phyloP scores from a whole-genome alignment of 2,113 vertebrate genomes.

The Strix aluco region DNA sequence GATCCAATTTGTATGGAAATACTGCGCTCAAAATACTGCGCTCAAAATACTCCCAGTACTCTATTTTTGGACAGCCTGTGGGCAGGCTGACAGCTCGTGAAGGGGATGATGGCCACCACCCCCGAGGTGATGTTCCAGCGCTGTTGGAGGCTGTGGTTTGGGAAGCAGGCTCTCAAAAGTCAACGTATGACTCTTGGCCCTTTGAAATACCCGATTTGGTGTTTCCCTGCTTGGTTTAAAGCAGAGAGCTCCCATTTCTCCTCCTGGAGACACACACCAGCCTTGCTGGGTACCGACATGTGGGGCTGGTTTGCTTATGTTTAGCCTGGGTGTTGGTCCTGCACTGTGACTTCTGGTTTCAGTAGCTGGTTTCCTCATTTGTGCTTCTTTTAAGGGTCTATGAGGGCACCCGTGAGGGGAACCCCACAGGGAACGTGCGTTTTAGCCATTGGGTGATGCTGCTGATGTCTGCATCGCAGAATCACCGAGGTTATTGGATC shows the following conservation, averaged over 20 bases:
- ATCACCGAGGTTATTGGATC: background rate
- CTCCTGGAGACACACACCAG: background rate
- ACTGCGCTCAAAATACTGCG: background rate
- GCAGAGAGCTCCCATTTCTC: background rate
- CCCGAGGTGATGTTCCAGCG: rapidly evolving
- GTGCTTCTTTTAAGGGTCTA: background rate
- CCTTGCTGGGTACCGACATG: background rate
- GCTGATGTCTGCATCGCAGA: no score
- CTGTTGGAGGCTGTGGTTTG: background rate
- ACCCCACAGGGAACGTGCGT: rapidly evolving
- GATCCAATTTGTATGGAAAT: background rate
- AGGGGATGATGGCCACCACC: background rate
- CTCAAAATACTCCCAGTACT: background rate
- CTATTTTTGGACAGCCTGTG: rapidly evolving
- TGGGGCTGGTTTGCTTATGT: background rate
- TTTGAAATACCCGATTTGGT: background rate
- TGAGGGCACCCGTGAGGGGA: background rate
- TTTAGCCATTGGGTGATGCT: background rate
- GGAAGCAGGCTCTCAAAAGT: background rate
- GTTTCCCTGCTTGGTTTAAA: background rate
- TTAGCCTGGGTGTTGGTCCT: background rate
- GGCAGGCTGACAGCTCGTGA: rapidly evolving
- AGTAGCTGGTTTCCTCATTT: background rate
- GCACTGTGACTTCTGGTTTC: background rate
- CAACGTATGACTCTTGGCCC: background rate